These are phyloP conservation scores for Nemotelus pantherinus DNA, from an alignment of 2,888 invertebrate species.

Conservation along the genomic window DNA sequence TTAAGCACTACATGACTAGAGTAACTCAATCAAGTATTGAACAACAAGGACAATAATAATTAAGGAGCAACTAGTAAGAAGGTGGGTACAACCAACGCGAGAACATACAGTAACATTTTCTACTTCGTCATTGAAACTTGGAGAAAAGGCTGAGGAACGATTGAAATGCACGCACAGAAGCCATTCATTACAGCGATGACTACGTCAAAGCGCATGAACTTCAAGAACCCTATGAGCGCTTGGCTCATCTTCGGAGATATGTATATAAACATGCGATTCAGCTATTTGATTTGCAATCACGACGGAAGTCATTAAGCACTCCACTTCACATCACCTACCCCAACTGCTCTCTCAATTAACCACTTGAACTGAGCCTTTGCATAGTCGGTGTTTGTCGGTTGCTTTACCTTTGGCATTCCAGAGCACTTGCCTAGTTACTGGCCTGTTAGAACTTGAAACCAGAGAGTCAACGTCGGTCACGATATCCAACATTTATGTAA, in stretches of 20 bases:
- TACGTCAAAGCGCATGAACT: conserved; percentile 23
- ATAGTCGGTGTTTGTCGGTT: too few species aligned
- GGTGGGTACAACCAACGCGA: too few species aligned
- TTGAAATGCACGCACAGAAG: conserved; percentile 31
- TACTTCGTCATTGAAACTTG: conserved; percentile 11
- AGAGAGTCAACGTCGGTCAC: conserved; percentile 38
- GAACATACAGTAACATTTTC: background rate
- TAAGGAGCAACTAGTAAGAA: too few species aligned
- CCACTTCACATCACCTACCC: background rate
- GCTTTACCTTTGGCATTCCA: background rate
- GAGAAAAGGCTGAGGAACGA: conserved; percentile 13
- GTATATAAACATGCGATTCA: conserved; percentile 46
- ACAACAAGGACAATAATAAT: too few species aligned
- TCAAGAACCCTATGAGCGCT: conserved; percentile 15
- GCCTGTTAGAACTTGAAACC: background rate
- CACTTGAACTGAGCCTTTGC: too few species aligned
- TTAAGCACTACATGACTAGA: too few species aligned
- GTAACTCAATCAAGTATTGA: too few species aligned
- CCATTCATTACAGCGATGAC: conserved; percentile 38
- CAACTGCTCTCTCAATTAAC: background rate
- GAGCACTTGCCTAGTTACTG: background rate
- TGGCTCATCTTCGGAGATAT: conserved; percentile 44
- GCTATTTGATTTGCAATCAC: conserved; percentile 45
- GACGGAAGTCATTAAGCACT: conserved; percentile 25
- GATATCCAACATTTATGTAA: conserved; percentile 47